Percentiles rank a stretch among this genome's conserved stretches.
phyloP scores from a whole-genome alignment of 2,113 vertebrate genomes.

The Meleagris gallopavo region DNA sequence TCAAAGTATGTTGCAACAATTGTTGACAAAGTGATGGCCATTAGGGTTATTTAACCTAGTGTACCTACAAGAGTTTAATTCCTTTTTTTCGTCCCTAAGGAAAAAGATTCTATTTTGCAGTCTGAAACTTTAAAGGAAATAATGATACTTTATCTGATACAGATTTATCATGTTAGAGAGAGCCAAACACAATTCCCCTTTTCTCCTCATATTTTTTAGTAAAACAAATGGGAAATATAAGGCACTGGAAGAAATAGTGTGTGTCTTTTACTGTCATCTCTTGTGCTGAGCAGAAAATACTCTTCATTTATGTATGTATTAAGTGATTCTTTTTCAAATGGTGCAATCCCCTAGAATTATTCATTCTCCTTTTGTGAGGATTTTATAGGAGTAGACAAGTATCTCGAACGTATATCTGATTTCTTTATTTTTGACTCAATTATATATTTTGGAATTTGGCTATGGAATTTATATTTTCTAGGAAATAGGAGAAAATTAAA shows the following conservation, averaged over 20 bases:
- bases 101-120: no score
- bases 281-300: background rate
- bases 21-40: background rate
- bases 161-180: background rate
- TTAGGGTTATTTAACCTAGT: background rate
- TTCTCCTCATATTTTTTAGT: background rate
- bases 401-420: background rate
- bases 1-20: background rate
- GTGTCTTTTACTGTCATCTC: background rate
- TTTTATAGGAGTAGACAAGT: background rate
- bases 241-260: background rate
- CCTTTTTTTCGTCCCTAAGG: no score
- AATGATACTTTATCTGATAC: background rate
- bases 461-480: background rate
- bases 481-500: background rate
- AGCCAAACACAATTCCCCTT: background rate
- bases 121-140: background rate
- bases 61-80: background rate
- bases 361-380: background rate
- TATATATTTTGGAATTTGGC: background rate
- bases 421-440: background rate
- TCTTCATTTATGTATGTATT: background rate
- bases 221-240: background rate
- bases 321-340: background rate
- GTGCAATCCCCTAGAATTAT: background rate